Conservation (phyloP, 2,888 invertebrate genomes). For the Salticus scenicus region DNA sequence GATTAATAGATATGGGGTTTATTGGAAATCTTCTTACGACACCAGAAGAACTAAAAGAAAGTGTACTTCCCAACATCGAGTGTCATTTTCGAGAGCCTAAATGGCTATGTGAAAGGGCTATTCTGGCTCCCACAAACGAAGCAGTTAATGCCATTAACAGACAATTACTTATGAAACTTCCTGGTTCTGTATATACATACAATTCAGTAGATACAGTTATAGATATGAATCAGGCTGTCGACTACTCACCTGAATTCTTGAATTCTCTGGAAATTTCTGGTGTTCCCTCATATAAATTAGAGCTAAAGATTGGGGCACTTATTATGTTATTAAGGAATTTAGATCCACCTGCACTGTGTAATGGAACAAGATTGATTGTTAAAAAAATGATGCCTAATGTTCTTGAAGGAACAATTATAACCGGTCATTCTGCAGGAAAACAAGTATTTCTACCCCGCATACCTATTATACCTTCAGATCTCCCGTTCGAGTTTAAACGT, state of each 20-base stretch:
- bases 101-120: too few species aligned
- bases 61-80: too few species aligned
- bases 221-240: background rate
- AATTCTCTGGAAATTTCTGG: background rate
- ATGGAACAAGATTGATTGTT: background rate
- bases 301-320: background rate
- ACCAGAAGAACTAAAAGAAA: too few species aligned
- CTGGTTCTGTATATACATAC: background rate
- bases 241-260: background rate
- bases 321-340: background rate
- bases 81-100: too few species aligned
- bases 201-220: background rate
- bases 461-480: background rate
- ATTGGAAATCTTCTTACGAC: too few species aligned
- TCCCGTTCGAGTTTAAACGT: background rate
- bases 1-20: too few species aligned
- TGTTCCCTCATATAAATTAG: background rate
- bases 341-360: background rate
- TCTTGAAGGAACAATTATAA: background rate
- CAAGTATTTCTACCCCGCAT: background rate
- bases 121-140: too few species aligned
- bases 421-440: background rate
- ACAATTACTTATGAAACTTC: too few species aligned
- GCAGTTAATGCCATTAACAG: too few species aligned
- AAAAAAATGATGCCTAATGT: background rate